Evolutionary conservation across 1,140 invertebrate genomes (phyloP).

Genomic region (Euura saliciscinereae): DNA sequence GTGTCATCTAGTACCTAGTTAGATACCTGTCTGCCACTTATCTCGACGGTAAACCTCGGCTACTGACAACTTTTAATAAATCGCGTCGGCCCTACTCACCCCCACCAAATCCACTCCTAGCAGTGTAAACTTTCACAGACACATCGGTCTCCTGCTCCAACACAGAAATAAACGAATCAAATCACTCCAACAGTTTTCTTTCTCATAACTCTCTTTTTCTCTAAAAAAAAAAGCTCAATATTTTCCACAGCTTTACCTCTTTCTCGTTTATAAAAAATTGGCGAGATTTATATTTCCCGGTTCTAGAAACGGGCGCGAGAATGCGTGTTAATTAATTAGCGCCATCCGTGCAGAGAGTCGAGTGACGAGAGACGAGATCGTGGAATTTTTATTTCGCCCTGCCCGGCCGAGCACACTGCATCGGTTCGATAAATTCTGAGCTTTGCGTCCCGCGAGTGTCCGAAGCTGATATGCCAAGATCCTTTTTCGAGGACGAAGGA

Average conservation of each 20-base stretch:
- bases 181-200: too few species aligned
- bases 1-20: constrained; percentile 7
- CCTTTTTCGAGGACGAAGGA: constrained; percentile 25
- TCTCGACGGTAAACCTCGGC: not conserved
- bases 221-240: too few species aligned
- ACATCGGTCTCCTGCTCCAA: too few species aligned
- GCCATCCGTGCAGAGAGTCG: too few species aligned
- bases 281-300: not conserved
- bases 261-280: too few species aligned
- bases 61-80: not conserved
- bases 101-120: not conserved
- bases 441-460: constrained; percentile 40
- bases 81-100: not conserved
- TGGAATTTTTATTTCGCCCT: too few species aligned
- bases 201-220: too few species aligned
- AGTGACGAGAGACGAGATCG: too few species aligned
- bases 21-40: not conserved
- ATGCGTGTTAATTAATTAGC: not conserved
- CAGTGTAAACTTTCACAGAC: too few species aligned
- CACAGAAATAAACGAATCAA: too few species aligned
- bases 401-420: too few species aligned
- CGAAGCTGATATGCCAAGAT: constrained; percentile 42
- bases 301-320: not conserved
- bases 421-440: constrained; percentile 40
- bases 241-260: too few species aligned